Conservation (phyloP, 2,113 vertebrate species). For the Xenus cinereus region DNA sequence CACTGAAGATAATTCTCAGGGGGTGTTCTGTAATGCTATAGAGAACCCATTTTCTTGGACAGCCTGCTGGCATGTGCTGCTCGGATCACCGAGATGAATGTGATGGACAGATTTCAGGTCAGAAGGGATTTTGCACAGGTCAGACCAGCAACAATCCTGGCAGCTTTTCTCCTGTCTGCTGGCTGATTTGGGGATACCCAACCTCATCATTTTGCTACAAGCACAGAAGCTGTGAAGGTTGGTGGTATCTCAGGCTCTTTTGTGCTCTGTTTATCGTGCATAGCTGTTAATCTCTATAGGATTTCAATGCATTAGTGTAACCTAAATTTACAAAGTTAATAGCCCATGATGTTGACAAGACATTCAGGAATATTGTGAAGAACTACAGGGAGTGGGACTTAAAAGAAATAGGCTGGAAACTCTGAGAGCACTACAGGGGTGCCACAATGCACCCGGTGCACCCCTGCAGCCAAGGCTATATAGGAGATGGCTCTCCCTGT, state of each 20-base stretch:
- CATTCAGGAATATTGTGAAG: neutral
- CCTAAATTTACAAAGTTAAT: neutral
- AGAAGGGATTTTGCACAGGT: neutral
- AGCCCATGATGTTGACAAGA: neutral
- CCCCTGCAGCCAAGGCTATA: fast-evolving
- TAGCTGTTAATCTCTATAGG: neutral
- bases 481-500: neutral
- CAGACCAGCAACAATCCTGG: neutral
- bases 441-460: neutral
- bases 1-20: neutral
- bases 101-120: neutral
- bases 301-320: neutral
- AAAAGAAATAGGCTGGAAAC: neutral
- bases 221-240: neutral
- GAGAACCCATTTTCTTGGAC: neutral
- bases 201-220: neutral
- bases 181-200: neutral
- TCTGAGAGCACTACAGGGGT: neutral
- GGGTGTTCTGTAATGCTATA: neutral
- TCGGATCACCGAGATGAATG: neutral
- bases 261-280: fast-evolving
- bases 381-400: neutral
- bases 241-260: neutral
- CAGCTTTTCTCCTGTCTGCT: neutral
- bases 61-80: neutral